phyloP scores from a whole-genome alignment of 1,140 invertebrate genomes.

The Rhyzopertha dominica region DNA sequence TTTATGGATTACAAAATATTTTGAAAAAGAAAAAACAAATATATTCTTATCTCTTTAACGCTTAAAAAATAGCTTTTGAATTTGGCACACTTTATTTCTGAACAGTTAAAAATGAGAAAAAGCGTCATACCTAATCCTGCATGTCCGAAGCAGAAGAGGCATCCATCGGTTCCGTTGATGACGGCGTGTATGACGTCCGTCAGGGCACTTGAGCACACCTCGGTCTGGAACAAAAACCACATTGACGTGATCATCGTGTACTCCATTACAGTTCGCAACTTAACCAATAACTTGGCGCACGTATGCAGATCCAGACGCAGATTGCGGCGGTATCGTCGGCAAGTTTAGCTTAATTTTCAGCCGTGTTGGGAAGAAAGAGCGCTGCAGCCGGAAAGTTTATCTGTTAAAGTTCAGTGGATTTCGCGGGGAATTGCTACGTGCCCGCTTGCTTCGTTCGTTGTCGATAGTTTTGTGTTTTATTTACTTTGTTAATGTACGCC shows the following conservation, averaged over 20 bases:
- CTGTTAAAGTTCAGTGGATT: background rate
- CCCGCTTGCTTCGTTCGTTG: too few relatives aligned
- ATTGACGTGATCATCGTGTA: background rate
- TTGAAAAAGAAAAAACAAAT: too few relatives aligned
- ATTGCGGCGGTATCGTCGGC: conserved; percentile 2
- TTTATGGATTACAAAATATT: too few relatives aligned
- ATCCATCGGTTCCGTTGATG: conserved; percentile 89
- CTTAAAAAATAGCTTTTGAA: too few relatives aligned
- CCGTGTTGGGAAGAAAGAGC: too few relatives aligned
- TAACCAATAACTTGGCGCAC: conserved; percentile 18
- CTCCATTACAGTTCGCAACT: conserved; percentile 16
- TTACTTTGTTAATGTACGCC: too few relatives aligned
- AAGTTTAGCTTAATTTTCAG: too few relatives aligned
- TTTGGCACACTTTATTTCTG: too few relatives aligned
- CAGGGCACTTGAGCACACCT: conserved; percentile 82
- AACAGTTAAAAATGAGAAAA: too few relatives aligned
- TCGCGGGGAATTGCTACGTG: too few relatives aligned
- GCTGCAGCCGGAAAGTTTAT: conserved; percentile 9
- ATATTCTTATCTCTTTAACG: too few relatives aligned
- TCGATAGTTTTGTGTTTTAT: too few relatives aligned
- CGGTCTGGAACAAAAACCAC: conserved; percentile 64
- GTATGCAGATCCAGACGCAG: conserved; percentile 8
- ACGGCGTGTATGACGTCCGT: conserved; percentile 92
- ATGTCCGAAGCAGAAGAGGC: conserved; percentile 88
- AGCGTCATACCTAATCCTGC: conserved; percentile 84